Evolutionary conservation across 53 echinoderm and acorn worm genomes (phyloP).

Genomic region (Antedon mediterranea): DNA sequence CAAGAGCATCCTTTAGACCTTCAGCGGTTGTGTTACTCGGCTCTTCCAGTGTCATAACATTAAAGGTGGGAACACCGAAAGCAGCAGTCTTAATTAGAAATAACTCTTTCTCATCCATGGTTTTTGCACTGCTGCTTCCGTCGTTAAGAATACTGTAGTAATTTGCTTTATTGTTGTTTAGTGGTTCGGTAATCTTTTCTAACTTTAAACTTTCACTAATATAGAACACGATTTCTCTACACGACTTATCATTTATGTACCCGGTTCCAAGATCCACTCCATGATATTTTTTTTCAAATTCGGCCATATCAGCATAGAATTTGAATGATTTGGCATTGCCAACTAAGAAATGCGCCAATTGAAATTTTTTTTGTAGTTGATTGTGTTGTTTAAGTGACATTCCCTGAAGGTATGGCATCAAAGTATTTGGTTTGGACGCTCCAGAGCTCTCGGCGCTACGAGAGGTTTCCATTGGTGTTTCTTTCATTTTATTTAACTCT

Average conservation of each 20-base stretch:
- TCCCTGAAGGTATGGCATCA: neutral
- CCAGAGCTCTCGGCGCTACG: neutral
- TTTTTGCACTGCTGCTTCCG: neutral
- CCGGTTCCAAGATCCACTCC: neutral
- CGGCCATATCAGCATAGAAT: neutral
- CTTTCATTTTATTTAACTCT: neutral
- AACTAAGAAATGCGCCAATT: neutral
- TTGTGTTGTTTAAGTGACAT: neutral
- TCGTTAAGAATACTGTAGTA: neutral
- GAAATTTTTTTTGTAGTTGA: neutral
- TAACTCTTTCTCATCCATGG: neutral
- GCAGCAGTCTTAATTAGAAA: neutral
- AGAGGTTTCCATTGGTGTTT: no score
- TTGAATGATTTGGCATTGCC: neutral
- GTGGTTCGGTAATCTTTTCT: neutral
- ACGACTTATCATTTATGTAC: neutral
- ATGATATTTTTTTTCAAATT: neutral
- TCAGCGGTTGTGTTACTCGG: neutral
- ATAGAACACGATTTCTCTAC: neutral
- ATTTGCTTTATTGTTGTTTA: neutral
- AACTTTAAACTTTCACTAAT: neutral
- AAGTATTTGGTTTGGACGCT: neutral
- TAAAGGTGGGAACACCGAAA: neutral
- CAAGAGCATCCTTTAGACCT: neutral
- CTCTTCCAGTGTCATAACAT: neutral